These are phyloP conservation scores for Sparus aurata DNA, from an alignment of 2,797 vertebrate genomes.

Conservation along the genomic window DNA sequence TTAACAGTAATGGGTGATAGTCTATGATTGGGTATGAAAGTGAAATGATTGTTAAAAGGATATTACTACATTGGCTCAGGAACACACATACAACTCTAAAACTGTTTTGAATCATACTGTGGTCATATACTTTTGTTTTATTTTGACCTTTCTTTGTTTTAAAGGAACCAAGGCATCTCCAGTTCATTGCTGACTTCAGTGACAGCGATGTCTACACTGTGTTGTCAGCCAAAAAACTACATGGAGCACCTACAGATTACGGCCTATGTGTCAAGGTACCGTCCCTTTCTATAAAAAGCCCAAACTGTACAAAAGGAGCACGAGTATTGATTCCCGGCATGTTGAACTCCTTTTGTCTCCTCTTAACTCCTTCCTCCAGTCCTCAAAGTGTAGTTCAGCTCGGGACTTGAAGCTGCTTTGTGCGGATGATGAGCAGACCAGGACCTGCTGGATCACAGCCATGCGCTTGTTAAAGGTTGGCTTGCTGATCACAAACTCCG, in stretches of 20 bases:
- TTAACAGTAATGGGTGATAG: no score
- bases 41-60: no score
- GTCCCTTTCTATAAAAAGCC: conserved; percentile 19
- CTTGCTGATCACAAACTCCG: conserved; percentile 61
- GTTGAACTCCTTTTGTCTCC: conserved; percentile 39
- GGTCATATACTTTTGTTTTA: conserved; percentile 10
- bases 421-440: conserved; percentile 95
- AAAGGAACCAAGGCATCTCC: conserved; percentile 97
- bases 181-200: conserved; percentile 96
- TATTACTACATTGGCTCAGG: no score
- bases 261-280: conserved; percentile 97
- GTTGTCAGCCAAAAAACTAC: conserved; percentile 91
- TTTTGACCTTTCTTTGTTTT: conserved; percentile 40
- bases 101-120: no score
- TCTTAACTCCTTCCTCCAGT: conserved; percentile 84
- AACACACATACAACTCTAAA: no score
- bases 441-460: conserved; percentile 97
- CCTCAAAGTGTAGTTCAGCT: conserved; percentile 91
- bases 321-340: conserved; percentile 31
- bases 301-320: conserved; percentile 25
- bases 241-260: conserved; percentile 92
- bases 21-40: no score
- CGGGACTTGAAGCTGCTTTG: conserved; percentile 97
- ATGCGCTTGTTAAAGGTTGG: conserved; percentile 97
- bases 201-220: conserved; percentile 93